These are phyloP conservation scores for Artibeus lituratus DNA, from an alignment of 2,797 vertebrate genomes.

Conservation along the genomic window DNA sequence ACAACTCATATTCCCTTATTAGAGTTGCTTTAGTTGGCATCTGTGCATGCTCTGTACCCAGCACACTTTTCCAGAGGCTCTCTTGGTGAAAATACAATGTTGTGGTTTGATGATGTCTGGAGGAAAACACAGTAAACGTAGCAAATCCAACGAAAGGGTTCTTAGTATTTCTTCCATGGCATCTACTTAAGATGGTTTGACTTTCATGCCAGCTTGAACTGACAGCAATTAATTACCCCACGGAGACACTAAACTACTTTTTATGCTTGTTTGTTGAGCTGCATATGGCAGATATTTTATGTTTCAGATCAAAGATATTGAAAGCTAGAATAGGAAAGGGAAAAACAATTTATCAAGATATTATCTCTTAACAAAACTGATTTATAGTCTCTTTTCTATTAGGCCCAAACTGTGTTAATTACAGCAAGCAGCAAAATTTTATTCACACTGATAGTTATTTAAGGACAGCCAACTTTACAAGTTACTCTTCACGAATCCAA, in stretches of 20 bases:
- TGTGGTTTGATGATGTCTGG: background rate
- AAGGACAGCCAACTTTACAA: background rate
- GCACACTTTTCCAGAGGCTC: background rate
- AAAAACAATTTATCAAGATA: background rate
- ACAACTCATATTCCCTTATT: conserved; percentile 13
- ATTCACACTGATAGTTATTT: background rate
- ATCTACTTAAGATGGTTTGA: background rate
- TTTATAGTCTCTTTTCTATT: background rate
- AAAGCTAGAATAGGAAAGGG: background rate
- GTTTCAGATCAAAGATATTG: conserved; percentile 2
- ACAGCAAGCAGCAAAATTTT: background rate
- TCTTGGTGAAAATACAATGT: conserved; percentile 1
- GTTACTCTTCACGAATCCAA: background rate
- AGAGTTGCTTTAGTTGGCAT: background rate
- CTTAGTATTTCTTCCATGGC: background rate
- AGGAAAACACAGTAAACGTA: background rate
- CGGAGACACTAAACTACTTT: background rate
- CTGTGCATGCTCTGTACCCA: background rate
- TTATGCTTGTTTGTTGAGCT: background rate
- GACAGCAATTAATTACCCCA: background rate
- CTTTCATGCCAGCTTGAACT: background rate
- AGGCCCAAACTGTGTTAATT: background rate
- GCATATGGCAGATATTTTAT: background rate
- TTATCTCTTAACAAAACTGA: background rate
- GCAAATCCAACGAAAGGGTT: background rate